These are phyloP conservation scores for Ceratoteleas bidentatus DNA, from an alignment of 1,140 invertebrate genomes.

Conservation along the genomic window DNA sequence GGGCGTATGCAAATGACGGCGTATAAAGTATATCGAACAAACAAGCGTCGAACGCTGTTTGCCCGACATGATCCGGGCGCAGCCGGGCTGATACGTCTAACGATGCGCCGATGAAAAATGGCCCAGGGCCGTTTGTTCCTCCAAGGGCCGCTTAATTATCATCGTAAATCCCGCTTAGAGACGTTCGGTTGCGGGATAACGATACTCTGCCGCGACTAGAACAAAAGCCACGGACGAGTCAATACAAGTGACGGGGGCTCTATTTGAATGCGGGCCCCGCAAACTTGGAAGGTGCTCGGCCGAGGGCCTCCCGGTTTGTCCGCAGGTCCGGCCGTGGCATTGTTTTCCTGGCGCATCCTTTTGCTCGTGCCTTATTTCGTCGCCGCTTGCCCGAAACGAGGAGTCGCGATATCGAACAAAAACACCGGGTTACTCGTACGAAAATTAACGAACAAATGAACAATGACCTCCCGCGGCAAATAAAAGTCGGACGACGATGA, in stretches of 20 bases:
- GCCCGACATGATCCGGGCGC: conserved; percentile 22
- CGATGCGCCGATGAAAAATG: conserved; percentile 39
- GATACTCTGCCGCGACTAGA: conserved; percentile 26
- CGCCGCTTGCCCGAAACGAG: conserved; percentile 13
- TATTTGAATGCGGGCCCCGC: conserved; percentile 44
- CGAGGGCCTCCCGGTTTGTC: conserved; percentile 27
- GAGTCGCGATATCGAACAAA: background rate
- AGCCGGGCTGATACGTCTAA: conserved; percentile 17
- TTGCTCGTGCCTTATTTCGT: conserved; percentile 1
- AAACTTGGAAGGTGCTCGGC: conserved; percentile 45
- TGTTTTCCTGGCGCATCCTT: conserved; percentile 40
- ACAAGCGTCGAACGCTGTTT: conserved; percentile 43
- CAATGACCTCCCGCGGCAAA: conserved; percentile 24
- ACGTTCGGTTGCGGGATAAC: conserved; percentile 26
- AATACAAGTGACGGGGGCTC: conserved; percentile 13
- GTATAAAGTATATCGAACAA: conserved; percentile 50
- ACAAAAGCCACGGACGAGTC: conserved; percentile 30
- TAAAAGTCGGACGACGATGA: conserved; percentile 36
- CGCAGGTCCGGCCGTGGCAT: conserved; percentile 42
- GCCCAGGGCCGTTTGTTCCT: background rate
- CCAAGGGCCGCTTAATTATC: conserved; percentile 25
- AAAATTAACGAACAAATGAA: conserved; percentile 43
- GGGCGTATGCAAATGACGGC: conserved; percentile 46
- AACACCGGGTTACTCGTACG: background rate
- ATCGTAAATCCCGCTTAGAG: conserved; percentile 32